Evolutionary conservation across 2,888 invertebrate genomes (phyloP), one percentile per base, ranked within the genome.

Genomic region (Tethea ocularis): DNA sequence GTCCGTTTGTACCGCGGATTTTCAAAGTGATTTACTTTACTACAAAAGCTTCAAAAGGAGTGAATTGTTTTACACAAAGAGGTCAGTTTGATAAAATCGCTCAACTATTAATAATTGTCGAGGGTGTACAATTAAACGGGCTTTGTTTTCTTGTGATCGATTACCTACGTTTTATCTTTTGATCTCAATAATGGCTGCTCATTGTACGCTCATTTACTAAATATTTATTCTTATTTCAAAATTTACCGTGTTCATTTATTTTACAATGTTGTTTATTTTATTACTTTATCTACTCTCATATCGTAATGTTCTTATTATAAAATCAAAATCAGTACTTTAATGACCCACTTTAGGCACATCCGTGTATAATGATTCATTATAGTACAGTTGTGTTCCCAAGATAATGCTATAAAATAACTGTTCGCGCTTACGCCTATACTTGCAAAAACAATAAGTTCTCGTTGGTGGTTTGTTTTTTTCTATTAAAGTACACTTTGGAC

Each of bases 81-180:
- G 59, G 46, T 41, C 36, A 54, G 54, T 2, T 22, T 62, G 76
- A 69, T 76, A 65, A 69, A 69, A 75, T 75, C 75, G 64, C 51
- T 56, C 36, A 52, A 61, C 71, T 66, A 76, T 76, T 75, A 74
- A 71, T 75, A 76, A 68, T 59, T 36, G 58, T 55, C 59, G 66
- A 57, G 61, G 66, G 67, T 56, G 52, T 56, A 69, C 72, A 69
- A 78, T 79, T 76, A 76, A 68, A 67, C 63, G 59, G 64, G 74
- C 68, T 81, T 72, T 72, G 81, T 69, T 71, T 66, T 57, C 59
- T 57, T 63, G 63, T 69, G 66, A 78, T 74, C 74, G 70, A 74
- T 66, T 65, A 61, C n/a, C n/a, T n/a, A n/a, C 68, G 59, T 53
- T 68, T 66, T 72, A 74, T 78, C 72, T 61, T 23, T 17, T 57